Base-by-base conservation (phyloP, 2,113 vertebrate genomes). In the Phaethon lepturus region DNA sequence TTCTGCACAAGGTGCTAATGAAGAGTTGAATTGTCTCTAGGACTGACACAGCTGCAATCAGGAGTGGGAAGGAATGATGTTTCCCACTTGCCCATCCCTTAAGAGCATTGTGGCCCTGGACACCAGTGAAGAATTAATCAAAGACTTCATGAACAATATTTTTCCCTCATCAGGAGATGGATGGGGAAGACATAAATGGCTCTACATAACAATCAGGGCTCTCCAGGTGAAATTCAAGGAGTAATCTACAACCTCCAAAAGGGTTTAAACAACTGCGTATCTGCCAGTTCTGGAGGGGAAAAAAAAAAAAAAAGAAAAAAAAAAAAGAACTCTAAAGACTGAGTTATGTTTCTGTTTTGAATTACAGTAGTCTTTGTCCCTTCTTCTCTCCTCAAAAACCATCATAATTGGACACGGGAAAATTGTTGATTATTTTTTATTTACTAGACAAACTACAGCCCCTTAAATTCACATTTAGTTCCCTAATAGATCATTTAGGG, bases 141-240 rank as follows among this genome's bases (percentile, higher is more conserved):
- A 49, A 73, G 13, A 31, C 38, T 49, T 92, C 76, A 90, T 58
- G 7, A 96, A 47, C 8, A 35, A 67, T 63, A 93, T 71, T 91
- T 11, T 90, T 77, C 7, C 10, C 9, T 9, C 7, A 52, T 23
- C 52, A 89, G 13, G 29, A 75, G 47, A 28, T 42, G 13, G 16
- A 62, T 31, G 6, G 13, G 28, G 17, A 76, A 31, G 6, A 18
- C 3, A 0, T 63, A n/a, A 87, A 67, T 71, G 45, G 11, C 47
- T 82, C 58, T 52, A 66, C 6, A 17, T 31, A n/a, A 55, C 24
- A 63, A 67, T 11, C 17, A 62, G 4, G 15, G 3, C 0, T 76
- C 24, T 86, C 35, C 50, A 71, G 22, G 24, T 71, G 20, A 94
- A 88, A 86, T 49, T 75, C 22, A 60, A 72, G 24, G 11, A 52